Conservation (phyloP, 2,113 vertebrate species). For the Psophia crepitans region DNA sequence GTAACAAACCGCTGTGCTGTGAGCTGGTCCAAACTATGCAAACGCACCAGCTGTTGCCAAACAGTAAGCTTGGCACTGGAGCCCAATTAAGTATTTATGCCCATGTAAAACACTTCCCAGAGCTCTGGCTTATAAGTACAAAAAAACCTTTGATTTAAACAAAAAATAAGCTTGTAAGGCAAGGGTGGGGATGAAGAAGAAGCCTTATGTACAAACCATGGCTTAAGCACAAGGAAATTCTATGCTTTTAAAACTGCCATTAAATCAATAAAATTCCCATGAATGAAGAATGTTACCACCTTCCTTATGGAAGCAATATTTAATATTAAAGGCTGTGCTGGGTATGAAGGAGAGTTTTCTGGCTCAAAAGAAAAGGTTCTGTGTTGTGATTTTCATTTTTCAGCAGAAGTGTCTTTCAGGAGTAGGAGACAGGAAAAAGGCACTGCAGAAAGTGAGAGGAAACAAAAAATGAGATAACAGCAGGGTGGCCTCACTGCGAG, state of each 20-base stretch:
- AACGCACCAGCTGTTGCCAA: background rate
- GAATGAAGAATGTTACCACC: background rate
- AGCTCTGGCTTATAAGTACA: background rate
- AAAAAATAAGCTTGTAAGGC: background rate
- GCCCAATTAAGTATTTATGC: background rate
- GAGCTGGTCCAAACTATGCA: background rate
- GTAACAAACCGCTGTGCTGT: background rate
- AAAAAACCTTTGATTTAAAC: slow-evolving; percentile 5
- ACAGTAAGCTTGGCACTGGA: background rate
- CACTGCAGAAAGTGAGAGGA: background rate
- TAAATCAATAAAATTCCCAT: background rate
- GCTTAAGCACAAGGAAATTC: background rate
- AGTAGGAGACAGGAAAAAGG: background rate
- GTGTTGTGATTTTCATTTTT: background rate
- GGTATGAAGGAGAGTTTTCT: background rate
- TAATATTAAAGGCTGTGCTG: background rate
- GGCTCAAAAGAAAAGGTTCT: background rate
- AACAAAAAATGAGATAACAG: background rate
- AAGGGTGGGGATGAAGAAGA: background rate
- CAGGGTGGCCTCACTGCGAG: background rate
- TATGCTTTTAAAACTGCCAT: background rate
- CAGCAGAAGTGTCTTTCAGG: background rate
- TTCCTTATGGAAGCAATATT: background rate
- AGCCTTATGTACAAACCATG: background rate
- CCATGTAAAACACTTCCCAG: background rate